Conservation (phyloP, 2,113 vertebrate genomes). For the Gambusia affinis region DNA sequence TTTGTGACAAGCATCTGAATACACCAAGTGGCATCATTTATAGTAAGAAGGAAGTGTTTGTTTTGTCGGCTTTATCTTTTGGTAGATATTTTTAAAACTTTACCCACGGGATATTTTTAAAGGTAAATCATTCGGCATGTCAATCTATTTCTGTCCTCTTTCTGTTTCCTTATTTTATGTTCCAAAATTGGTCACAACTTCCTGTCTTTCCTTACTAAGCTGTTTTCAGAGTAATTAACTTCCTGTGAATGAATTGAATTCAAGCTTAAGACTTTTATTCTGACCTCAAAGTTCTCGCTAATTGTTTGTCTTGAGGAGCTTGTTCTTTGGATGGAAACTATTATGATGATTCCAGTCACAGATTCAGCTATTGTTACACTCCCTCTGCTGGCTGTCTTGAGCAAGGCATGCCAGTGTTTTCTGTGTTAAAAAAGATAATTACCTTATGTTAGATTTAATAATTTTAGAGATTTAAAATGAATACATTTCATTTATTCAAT, state of each 20-base stretch:
- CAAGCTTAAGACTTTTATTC: neutral
- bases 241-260: neutral
- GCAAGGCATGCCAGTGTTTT: neutral
- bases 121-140: neutral
- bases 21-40: neutral
- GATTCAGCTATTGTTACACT: neutral
- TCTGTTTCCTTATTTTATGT: neutral
- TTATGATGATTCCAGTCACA: neutral
- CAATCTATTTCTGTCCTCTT: neutral
- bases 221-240: neutral
- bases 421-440: neutral
- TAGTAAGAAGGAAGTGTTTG: too few species aligned
- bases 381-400: neutral
- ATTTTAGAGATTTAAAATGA: neutral
- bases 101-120: neutral
- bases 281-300: neutral
- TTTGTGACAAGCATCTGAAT: slow-evolving; percentile 2
- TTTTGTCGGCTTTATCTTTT: neutral
- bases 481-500: too few species aligned
- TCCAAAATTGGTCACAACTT: neutral
- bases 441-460: neutral
- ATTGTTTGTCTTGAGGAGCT: neutral
- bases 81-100: neutral
- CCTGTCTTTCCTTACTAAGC: neutral
- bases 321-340: neutral